phyloP scores from a whole-genome alignment of 2,888 invertebrate species.

The Mesochorus sp. region DNA sequence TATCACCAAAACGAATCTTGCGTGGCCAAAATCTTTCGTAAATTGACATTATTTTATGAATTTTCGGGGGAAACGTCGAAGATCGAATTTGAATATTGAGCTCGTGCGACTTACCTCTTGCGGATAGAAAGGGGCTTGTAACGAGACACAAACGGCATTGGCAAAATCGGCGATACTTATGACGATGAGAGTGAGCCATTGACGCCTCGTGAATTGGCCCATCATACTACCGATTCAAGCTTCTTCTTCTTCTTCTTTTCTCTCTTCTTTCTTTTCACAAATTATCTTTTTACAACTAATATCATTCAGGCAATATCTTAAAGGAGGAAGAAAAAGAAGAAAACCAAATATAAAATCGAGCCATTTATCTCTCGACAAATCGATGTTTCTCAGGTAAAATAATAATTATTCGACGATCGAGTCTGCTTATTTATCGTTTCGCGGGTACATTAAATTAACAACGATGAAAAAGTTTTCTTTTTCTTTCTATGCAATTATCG shows the following conservation, averaged over 20 bases:
- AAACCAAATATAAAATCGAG: too few species aligned
- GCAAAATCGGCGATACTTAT: slow-evolving; percentile 93
- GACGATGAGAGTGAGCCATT: slow-evolving; percentile 90
- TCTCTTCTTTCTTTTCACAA: not conserved
- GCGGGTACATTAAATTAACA: too few species aligned
- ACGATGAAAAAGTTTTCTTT: not conserved
- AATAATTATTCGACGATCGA: not conserved
- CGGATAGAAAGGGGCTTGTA: slow-evolving; percentile 94
- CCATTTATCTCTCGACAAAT: too few species aligned
- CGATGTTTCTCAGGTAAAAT: too few species aligned
- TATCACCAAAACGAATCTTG: too few species aligned
- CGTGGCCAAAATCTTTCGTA: too few species aligned
- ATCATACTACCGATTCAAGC: slow-evolving; percentile 81
- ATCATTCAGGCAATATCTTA: too few species aligned
- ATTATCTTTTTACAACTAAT: not conserved
- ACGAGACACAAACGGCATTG: slow-evolving; percentile 91
- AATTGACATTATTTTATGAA: too few species aligned
- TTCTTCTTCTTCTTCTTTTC: slow-evolving; percentile 1
- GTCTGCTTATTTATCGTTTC: not conserved
- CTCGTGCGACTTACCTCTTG: slow-evolving; percentile 90
- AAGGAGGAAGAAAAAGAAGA: too few species aligned
- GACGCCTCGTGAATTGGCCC: slow-evolving; percentile 87
- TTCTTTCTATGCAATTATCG: not conserved
- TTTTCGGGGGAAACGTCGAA: too few species aligned
- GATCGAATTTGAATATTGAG: not conserved